Percentiles rank a stretch among this genome's conserved stretches.
Evolutionary conservation across 2,797 vertebrate genomes (phyloP).

Genomic region (Oreortyx pictus): DNA sequence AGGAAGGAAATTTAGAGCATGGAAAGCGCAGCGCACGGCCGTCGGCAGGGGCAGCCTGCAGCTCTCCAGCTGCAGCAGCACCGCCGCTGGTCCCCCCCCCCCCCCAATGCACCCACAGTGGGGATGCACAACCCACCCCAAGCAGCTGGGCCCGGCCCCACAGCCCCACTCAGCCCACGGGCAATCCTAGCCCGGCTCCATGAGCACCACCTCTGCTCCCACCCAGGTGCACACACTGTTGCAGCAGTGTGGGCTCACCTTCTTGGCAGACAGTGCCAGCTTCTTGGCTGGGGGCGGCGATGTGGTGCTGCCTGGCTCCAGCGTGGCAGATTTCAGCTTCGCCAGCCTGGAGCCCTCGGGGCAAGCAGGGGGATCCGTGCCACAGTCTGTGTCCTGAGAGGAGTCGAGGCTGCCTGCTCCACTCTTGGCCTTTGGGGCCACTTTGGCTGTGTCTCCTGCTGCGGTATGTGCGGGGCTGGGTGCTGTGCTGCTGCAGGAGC

Average conservation of each 20-base stretch:
- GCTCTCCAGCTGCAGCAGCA: background rate
- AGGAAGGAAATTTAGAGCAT: slow-evolving; percentile 76
- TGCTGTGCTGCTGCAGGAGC: background rate
- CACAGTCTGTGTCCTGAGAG: slow-evolving; percentile 59
- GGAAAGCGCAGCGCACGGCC: background rate
- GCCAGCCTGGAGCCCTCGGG: slow-evolving; percentile 72
- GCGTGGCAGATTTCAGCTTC: slow-evolving; percentile 79
- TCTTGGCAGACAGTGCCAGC: slow-evolving; percentile 89
- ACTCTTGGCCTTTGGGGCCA: background rate
- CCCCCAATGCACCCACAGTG: background rate
- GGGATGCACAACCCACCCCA: background rate
- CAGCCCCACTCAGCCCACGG: background rate
- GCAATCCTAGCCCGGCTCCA: background rate
- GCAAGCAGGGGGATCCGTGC: background rate
- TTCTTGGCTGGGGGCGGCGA: slow-evolving; percentile 92
- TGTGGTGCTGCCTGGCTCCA: slow-evolving; percentile 81
- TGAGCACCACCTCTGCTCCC: background rate
- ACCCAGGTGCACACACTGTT: fast-evolving
- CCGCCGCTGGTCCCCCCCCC: background rate
- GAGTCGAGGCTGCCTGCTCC: background rate
- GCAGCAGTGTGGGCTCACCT: slow-evolving; percentile 81
- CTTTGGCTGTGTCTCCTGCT: slow-evolving; percentile 52
- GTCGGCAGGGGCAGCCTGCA: background rate
- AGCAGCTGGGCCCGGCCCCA: background rate
- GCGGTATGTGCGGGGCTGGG: background rate